Evolutionary conservation across 2,113 vertebrate genomes (phyloP).

Genomic region (Tachysurus vachellii): DNA sequence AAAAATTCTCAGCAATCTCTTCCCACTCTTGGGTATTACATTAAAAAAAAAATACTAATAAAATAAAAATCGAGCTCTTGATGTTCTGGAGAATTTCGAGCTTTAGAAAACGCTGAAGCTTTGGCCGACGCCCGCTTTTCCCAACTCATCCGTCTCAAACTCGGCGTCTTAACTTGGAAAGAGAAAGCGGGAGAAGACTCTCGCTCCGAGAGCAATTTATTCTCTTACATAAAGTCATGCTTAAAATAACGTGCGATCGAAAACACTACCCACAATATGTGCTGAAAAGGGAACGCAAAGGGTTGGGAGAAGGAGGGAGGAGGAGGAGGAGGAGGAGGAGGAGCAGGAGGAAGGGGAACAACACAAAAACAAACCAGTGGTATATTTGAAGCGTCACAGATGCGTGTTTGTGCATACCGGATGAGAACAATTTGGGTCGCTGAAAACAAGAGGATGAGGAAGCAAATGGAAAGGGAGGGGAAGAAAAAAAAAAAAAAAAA

Average conservation of each 20-base stretch:
- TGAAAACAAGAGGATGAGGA: slow-evolving; percentile 7
- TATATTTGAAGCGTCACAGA: slow-evolving; percentile 24
- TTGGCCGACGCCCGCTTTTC: not conserved
- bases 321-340: not conserved
- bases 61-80: slow-evolving; percentile 8
- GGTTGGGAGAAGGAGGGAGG: not conserved
- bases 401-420: slow-evolving; percentile 26
- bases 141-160: not conserved
- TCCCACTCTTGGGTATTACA: not conserved
- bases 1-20: not conserved
- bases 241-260: slow-evolving; percentile 43
- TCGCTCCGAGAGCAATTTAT: slow-evolving; percentile 11
- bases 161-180: not conserved
- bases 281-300: not conserved
- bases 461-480: not conserved
- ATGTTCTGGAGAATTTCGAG: slow-evolving; percentile 1
- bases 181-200: not conserved
- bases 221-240: slow-evolving; percentile 24
- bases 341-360: not conserved
- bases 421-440: slow-evolving; percentile 16
- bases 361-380: not conserved
- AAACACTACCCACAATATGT: slow-evolving; percentile 21
- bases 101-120: not conserved
- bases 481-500: not conserved
- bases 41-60: not conserved